Conservation (phyloP, 2,113 vertebrate species). For the Desmodus rotundus region DNA sequence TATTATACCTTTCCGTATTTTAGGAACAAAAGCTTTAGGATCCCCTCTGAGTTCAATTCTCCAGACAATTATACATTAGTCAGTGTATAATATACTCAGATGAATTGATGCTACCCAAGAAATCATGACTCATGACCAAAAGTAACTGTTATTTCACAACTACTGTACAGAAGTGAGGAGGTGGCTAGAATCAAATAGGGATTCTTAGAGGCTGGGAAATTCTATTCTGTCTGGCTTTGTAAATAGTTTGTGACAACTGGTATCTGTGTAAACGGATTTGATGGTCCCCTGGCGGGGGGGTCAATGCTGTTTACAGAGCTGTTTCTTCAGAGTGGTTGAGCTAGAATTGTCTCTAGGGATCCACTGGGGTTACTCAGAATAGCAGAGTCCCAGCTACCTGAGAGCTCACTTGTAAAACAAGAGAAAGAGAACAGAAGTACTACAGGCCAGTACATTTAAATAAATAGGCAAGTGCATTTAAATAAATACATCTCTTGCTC, state of each 20-base stretch:
- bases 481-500: not conserved
- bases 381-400: slow-evolving; percentile 54
- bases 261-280: slow-evolving; percentile 74
- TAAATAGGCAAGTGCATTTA: slow-evolving; percentile 30
- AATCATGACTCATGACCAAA: slow-evolving; percentile 21
- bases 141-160: slow-evolving; percentile 32
- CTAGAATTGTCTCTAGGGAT: slow-evolving; percentile 67
- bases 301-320: slow-evolving; percentile 73
- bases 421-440: not conserved
- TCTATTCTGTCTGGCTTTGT: slow-evolving; percentile 67
- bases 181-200: slow-evolving; percentile 40
- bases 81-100: slow-evolving; percentile 13
- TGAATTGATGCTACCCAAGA: slow-evolving; percentile 27
- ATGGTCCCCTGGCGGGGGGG: slow-evolving; percentile 52
- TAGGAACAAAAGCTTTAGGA: not conserved
- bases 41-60: not conserved
- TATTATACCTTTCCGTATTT: not conserved
- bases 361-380: slow-evolving; percentile 61
- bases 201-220: slow-evolving; percentile 66
- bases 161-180: slow-evolving; percentile 26
- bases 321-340: slow-evolving; percentile 71
- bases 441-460: slow-evolving; percentile 19
- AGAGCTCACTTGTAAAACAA: slow-evolving; percentile 34
- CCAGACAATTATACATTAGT: slow-evolving; percentile 8
- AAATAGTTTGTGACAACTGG: slow-evolving; percentile 77